Conservation (phyloP, 2,888 invertebrate species). For the Pseudolycoriella hygida region DNA sequence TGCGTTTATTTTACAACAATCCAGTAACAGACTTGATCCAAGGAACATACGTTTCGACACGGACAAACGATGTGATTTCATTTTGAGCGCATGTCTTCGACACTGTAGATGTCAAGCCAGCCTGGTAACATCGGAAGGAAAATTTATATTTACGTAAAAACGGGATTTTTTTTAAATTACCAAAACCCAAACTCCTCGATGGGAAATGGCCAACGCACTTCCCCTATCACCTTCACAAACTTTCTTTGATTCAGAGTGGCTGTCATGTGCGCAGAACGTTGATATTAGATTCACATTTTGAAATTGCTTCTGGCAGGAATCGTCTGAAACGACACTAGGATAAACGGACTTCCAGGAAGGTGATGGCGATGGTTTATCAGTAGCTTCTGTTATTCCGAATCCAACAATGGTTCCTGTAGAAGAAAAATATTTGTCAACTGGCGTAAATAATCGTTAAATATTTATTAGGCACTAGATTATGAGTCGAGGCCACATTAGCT, state of each 20-base stretch:
- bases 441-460: too few relatives aligned
- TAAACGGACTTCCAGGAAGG: neutral
- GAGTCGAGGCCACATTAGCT: too few relatives aligned
- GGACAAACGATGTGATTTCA: neutral
- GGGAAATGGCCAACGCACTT: neutral
- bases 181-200: neutral
- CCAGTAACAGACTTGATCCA: neutral
- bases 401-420: neutral
- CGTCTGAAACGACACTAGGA: neutral
- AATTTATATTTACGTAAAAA: neutral
- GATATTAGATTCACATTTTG: neutral
- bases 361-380: neutral
- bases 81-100: neutral
- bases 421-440: neutral
- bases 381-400: neutral
- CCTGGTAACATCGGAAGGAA: neutral
- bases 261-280: neutral
- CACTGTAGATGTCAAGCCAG: neutral
- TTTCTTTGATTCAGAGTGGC: neutral
- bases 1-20: neutral
- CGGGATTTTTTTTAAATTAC: neutral
- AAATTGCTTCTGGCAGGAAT: neutral
- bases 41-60: neutral
- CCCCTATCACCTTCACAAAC: neutral
- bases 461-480: too few relatives aligned